Percentiles rank a stretch among this genome's conserved stretches.
phyloP scores from a whole-genome alignment of 2,113 vertebrate genomes.

The Catharus bicknelli region DNA sequence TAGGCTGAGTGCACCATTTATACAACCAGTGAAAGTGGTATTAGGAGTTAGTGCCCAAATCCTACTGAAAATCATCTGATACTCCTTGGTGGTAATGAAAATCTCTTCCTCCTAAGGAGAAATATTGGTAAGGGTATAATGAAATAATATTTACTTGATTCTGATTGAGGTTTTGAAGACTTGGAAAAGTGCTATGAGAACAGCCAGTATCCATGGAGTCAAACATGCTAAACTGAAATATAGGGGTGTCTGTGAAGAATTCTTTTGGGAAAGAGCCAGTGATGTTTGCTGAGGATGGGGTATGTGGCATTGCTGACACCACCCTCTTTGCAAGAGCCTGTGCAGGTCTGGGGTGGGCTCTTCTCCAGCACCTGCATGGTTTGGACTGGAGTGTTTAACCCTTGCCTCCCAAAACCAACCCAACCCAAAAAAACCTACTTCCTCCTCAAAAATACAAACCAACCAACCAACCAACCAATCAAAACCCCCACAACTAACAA shows the following conservation, averaged over 20 bases:
- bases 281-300: background rate
- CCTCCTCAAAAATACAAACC: background rate
- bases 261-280: background rate
- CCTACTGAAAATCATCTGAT: background rate
- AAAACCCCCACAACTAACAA: rapidly evolving
- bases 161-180: background rate
- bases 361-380: background rate
- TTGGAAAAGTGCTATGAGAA: background rate
- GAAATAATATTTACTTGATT: background rate
- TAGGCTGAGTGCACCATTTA: background rate
- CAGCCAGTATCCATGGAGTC: background rate
- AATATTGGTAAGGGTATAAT: background rate
- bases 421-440: rapidly evolving
- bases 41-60: background rate
- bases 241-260: background rate
- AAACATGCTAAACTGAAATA: background rate
- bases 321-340: background rate
- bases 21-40: background rate
- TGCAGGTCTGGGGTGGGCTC: background rate
- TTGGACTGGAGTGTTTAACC: background rate
- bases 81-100: background rate
- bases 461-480: background rate
- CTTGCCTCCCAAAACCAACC: background rate
- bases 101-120: background rate
- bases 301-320: background rate